Conservation (phyloP, 2,113 vertebrate species). For the Aleadryas rufinucha region DNA sequence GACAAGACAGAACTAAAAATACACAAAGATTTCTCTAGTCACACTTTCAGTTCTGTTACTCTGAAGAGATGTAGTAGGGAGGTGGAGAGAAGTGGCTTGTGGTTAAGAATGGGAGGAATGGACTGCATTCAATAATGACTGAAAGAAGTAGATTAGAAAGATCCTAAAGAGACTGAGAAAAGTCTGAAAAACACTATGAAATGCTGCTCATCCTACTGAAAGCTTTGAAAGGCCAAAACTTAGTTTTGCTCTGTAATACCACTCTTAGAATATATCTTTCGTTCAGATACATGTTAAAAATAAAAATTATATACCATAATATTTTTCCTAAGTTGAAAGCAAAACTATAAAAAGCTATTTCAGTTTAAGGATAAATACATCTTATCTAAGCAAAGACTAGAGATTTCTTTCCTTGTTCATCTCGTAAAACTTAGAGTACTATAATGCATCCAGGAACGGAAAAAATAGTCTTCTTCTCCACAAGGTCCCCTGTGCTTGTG, state of each 20-base stretch:
- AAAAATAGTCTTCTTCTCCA: neutral
- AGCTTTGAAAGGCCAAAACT: neutral
- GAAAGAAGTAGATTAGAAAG: neutral
- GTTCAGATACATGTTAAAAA: neutral
- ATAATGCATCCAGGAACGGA: neutral
- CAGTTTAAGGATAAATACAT: neutral
- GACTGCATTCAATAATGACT: neutral
- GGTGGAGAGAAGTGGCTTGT: neutral
- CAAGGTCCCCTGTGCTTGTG: neutral
- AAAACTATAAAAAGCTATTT: neutral
- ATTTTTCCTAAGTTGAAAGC: neutral
- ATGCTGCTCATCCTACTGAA: neutral
- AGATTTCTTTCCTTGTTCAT: neutral
- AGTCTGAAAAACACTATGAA: neutral
- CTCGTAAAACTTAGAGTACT: neutral
- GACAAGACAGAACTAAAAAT: constrained; percentile 40
- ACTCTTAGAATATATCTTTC: neutral
- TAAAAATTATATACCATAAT: neutral
- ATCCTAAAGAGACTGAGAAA: neutral
- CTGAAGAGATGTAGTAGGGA: neutral
- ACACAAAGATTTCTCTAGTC: neutral
- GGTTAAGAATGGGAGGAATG: neutral
- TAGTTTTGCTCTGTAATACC: neutral
- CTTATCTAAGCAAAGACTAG: neutral
- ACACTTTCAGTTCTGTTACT: neutral